Percentiles rank a stretch among this genome's conserved stretches.
These are phyloP conservation scores for Ciconia maguari DNA, from an alignment of 2,113 vertebrate genomes.

Conservation along the genomic window DNA sequence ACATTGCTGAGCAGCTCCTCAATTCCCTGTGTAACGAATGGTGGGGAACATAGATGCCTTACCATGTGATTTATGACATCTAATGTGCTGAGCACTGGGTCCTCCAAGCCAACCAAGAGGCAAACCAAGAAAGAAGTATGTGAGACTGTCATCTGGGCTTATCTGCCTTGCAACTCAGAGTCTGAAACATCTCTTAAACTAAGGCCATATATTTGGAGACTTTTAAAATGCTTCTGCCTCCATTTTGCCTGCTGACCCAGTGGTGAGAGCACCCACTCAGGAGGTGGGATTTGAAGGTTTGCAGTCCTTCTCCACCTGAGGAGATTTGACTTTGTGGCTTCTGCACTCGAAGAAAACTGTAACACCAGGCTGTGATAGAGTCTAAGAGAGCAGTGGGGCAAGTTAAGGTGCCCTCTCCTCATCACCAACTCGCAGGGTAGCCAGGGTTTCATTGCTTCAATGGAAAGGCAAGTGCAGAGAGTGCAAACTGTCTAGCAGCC, in stretches of 20 bases:
- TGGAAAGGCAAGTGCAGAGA: background rate
- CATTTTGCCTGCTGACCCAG: accelerated
- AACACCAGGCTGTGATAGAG: background rate
- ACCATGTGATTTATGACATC: background rate
- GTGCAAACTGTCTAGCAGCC: background rate
- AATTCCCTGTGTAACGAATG: background rate
- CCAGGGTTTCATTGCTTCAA: background rate
- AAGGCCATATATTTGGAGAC: background rate
- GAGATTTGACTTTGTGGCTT: background rate
- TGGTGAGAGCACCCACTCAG: background rate
- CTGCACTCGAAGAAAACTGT: background rate
- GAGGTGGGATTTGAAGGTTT: background rate
- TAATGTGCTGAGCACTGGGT: background rate
- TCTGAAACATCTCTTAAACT: background rate
- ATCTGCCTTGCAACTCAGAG: background rate
- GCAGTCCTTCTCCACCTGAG: background rate
- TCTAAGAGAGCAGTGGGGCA: background rate
- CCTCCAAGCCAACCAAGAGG: background rate
- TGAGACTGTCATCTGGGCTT: background rate
- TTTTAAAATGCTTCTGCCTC: background rate
- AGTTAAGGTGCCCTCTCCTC: background rate
- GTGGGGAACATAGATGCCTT: background rate
- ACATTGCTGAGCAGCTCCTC: background rate
- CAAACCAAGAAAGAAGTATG: background rate
- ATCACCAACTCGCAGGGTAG: background rate